Conservation (phyloP, 2,888 invertebrate species). For the Creontiades dilutus region DNA sequence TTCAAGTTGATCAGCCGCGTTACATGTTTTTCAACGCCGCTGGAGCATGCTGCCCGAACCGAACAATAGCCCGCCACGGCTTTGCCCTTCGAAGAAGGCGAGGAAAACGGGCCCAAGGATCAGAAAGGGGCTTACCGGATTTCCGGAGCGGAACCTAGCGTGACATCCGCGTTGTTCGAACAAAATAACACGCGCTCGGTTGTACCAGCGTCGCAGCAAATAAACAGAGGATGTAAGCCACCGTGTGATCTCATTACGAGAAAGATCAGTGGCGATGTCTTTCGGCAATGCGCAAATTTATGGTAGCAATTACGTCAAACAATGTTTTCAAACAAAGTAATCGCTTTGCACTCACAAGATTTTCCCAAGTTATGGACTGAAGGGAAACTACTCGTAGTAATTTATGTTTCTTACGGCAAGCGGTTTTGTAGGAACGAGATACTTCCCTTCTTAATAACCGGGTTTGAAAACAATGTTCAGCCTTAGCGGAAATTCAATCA, state of each 20-base stretch:
- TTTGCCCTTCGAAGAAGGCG: slow-evolving; percentile 1
- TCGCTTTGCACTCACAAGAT: too few relatives aligned
- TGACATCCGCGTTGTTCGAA: slow-evolving; percentile 42
- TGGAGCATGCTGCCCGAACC: background rate
- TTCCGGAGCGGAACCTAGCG: slow-evolving; percentile 36
- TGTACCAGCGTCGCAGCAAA: background rate
- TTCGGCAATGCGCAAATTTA: background rate
- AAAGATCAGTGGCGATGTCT: background rate
- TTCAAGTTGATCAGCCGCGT: too few relatives aligned
- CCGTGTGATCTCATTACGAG: background rate
- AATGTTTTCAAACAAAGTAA: too few relatives aligned
- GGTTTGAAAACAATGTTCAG: too few relatives aligned
- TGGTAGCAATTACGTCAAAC: background rate
- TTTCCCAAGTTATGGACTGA: too few relatives aligned
- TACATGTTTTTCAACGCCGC: too few relatives aligned
- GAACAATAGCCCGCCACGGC: background rate
- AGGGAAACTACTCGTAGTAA: too few relatives aligned
- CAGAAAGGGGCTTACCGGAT: slow-evolving; percentile 36
- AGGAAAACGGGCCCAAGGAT: background rate
- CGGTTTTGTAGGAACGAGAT: too few relatives aligned
- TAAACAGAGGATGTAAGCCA: background rate
- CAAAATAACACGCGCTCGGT: background rate
- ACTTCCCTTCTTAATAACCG: too few relatives aligned
- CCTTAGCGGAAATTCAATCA: too few relatives aligned
- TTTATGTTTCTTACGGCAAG: too few relatives aligned